phyloP scores from a whole-genome alignment of 2,797 vertebrate genomes.

The Crossoptilon crossoptilon region DNA sequence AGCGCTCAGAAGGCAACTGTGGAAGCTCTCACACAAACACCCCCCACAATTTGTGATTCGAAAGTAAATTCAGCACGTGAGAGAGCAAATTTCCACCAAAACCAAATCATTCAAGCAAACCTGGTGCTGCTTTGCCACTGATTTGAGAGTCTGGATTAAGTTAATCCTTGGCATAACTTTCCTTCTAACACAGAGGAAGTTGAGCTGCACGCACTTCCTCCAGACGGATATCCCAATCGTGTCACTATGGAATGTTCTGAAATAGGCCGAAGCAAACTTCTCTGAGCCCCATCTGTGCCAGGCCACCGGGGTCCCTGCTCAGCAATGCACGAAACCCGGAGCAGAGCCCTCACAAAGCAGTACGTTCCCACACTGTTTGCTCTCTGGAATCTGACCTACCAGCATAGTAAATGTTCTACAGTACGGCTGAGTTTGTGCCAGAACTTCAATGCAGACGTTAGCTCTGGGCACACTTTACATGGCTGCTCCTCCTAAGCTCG shows the following conservation, averaged over 20 bases:
- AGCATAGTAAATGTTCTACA: neutral
- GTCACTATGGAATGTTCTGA: neutral
- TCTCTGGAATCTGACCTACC: neutral
- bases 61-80: neutral
- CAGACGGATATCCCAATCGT: neutral
- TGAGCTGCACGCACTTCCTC: neutral
- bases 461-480: neutral
- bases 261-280: neutral
- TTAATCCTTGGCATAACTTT: neutral
- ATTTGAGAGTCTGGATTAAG: neutral
- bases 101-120: neutral
- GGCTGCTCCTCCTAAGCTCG: neutral
- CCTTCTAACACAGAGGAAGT: neutral
- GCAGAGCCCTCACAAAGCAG: neutral
- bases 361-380: neutral
- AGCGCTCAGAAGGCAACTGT: neutral
- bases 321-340: neutral
- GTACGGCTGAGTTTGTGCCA: neutral
- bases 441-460: neutral
- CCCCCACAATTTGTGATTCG: neutral
- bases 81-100: neutral
- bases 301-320: neutral
- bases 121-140: neutral
- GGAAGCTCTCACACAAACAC: neutral
- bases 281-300: accelerated